phyloP scores from a whole-genome alignment of 1,140 invertebrate genomes.

The Bombus superbus region DNA sequence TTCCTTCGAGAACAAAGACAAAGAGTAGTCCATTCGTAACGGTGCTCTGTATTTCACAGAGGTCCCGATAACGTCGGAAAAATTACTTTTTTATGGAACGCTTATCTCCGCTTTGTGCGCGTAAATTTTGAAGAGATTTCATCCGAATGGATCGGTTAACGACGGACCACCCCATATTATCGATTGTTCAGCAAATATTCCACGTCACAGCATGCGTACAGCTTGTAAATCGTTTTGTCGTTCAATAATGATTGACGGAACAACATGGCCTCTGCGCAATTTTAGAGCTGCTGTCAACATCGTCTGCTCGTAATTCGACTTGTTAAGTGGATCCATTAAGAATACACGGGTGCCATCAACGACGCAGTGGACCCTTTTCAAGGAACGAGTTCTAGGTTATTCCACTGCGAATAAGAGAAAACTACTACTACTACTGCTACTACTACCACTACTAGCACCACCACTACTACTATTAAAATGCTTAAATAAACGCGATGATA shows the following conservation, averaged over 20 bases:
- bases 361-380: conserved; percentile 28
- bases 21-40: too few relatives aligned
- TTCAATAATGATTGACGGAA: conserved; percentile 50
- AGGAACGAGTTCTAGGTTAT: conserved; percentile 32
- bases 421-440: background rate
- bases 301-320: conserved; percentile 56
- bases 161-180: conserved; percentile 8
- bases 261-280: conserved; percentile 35
- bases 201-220: too few relatives aligned
- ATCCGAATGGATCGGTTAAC: background rate
- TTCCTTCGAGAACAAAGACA: too few relatives aligned
- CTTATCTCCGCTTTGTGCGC: too few relatives aligned
- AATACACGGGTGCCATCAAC: conserved; percentile 39
- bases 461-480: background rate
- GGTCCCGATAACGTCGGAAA: background rate
- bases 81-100: background rate
- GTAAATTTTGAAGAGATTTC: background rate
- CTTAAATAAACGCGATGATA: background rate
- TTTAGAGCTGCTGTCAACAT: conserved; percentile 53
- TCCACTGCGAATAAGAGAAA: conserved; percentile 5
- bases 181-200: conserved; percentile 18
- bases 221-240: conserved; percentile 51
- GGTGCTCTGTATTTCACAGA: too few relatives aligned
- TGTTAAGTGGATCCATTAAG: conserved; percentile 61
- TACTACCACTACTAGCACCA: background rate